phyloP scores from a whole-genome alignment of 2,797 vertebrate genomes.

The Bradypodion pumilum region DNA sequence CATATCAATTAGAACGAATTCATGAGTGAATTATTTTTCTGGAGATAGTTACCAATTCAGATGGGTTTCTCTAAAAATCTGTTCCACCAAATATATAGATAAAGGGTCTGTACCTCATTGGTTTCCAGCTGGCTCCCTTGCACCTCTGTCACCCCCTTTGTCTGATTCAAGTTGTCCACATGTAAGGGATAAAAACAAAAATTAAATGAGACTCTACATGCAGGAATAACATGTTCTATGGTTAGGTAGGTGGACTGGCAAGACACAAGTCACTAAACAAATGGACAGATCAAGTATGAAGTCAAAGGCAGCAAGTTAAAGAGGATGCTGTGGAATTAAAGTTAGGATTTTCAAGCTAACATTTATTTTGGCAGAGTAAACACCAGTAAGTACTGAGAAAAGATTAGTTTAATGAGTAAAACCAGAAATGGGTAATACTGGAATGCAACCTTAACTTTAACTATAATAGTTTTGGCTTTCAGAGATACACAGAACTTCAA shows the following conservation, averaged over 20 bases:
- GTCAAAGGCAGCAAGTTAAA: constrained; percentile 1
- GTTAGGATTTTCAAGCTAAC: not conserved
- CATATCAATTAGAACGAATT: not conserved
- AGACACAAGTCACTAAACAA: constrained; percentile 16
- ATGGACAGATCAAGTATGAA: not conserved
- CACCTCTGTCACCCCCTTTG: constrained; percentile 72
- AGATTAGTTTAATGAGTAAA: not conserved
- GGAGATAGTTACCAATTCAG: not conserved
- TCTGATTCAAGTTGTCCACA: constrained; percentile 67
- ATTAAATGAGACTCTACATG: constrained; percentile 61
- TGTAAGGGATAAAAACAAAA: constrained; percentile 68
- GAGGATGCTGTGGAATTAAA: not conserved
- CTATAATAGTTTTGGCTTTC: not conserved
- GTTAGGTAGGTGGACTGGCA: constrained; percentile 32
- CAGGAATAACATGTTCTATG: constrained; percentile 51
- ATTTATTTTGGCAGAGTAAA: not conserved
- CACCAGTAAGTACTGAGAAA: not conserved
- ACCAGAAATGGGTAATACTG: not conserved
- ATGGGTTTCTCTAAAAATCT: not conserved
- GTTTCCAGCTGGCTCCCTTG: constrained; percentile 70
- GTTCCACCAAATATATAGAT: constrained; percentile 25
- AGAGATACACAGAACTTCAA: not conserved
- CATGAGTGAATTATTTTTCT: not conserved
- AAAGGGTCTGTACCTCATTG: constrained; percentile 63
- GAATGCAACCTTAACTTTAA: not conserved